A percentile compares a stretch with the other conserved stretches of the same genome.
phyloP scores from a whole-genome alignment of 2,113 vertebrate species.

The Anas platyrhynchos region DNA sequence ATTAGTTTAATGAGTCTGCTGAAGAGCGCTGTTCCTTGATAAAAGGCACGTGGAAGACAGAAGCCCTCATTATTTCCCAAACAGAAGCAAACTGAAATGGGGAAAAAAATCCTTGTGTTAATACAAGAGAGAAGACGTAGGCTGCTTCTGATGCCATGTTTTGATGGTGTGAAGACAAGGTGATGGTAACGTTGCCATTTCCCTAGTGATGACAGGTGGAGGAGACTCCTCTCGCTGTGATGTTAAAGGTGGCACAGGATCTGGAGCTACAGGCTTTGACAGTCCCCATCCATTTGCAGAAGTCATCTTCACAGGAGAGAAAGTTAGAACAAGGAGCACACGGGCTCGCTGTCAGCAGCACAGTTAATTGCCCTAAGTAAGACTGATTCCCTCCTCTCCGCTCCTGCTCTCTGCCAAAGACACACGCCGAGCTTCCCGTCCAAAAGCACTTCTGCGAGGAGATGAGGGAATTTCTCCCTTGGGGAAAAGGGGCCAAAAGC shows the following conservation, averaged over 20 bases:
- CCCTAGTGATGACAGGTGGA: not conserved
- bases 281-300: not conserved
- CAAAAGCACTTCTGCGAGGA: not conserved
- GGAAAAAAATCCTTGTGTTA: not conserved
- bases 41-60: conserved; percentile 19
- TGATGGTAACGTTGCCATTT: not conserved
- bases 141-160: not conserved
- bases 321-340: not conserved
- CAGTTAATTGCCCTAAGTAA: not conserved
- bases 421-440: not conserved
- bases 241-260: not conserved
- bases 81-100: not conserved
- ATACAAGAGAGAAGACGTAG: not conserved
- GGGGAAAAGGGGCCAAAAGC: not conserved
- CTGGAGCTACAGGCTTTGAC: not conserved
- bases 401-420: not conserved
- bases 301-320: not conserved
- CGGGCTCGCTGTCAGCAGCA: not conserved
- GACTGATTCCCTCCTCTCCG: not conserved
- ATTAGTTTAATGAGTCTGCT: conserved; percentile 73
- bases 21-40: conserved; percentile 34
- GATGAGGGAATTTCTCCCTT: not conserved
- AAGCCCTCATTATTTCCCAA: conserved; percentile 62
- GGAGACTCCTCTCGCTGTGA: not conserved
- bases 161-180: conserved; percentile 13